phyloP scores from a whole-genome alignment of 2,797 vertebrate genomes.

The Diglossa cyanea region DNA sequence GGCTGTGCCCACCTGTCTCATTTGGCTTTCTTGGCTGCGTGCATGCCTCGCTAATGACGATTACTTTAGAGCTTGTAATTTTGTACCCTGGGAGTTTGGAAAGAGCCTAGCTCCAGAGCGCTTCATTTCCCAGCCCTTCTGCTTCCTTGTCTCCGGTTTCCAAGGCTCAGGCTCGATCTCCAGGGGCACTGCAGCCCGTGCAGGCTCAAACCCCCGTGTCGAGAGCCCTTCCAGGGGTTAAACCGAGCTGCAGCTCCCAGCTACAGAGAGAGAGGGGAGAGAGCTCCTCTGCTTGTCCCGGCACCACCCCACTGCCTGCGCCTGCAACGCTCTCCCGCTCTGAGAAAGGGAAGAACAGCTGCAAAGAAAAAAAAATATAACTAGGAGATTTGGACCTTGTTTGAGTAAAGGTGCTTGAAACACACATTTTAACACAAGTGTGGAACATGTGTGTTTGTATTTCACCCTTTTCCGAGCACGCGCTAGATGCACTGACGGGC shows the following conservation, averaged over 20 bases:
- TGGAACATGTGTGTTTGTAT: rapidly evolving
- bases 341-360: not conserved
- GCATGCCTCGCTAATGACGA: not conserved
- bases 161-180: not conserved
- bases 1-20: not conserved
- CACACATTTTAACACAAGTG: rapidly evolving
- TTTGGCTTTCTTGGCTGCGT: not conserved
- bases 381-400: not conserved
- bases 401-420: not conserved
- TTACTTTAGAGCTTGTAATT: not conserved
- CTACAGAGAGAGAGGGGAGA: not conserved
- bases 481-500: rapidly evolving
- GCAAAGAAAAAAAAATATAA: not conserved
- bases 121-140: not conserved
- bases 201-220: not conserved
- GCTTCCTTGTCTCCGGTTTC: not conserved
- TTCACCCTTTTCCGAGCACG: not conserved
- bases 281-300: not conserved
- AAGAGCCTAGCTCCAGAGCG: not conserved
- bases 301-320: not conserved
- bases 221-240: not conserved
- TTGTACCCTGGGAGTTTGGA: not conserved
- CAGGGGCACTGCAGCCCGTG: rapidly evolving
- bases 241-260: not conserved
- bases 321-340: not conserved